Percentiles rank a stretch among this genome's conserved stretches.
These are phyloP conservation scores for Takifugu ocellatus DNA, from an alignment of 2,797 vertebrate genomes.

Conservation along the genomic window DNA sequence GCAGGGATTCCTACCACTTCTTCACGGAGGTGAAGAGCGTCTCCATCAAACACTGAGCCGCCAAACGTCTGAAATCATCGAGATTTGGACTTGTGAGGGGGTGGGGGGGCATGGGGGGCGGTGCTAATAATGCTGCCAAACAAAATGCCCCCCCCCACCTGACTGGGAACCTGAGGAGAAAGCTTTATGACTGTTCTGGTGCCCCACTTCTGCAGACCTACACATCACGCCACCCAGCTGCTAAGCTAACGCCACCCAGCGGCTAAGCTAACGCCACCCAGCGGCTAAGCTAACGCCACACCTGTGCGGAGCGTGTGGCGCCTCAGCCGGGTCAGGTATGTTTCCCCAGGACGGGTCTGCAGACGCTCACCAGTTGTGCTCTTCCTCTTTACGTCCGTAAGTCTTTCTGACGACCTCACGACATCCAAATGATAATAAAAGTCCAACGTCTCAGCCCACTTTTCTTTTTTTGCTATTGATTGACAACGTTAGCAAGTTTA, in stretches of 20 bases:
- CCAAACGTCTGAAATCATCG: too few relatives aligned
- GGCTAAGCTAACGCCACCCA: constrained; percentile 13
- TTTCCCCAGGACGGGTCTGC: background rate
- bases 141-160: background rate
- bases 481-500: too few relatives aligned
- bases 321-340: background rate
- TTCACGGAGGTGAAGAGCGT: constrained; percentile 96
- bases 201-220: constrained; percentile 4
- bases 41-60: constrained; percentile 85
- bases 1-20: constrained; percentile 91
- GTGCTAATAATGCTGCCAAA: background rate
- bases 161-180: background rate
- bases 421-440: constrained; percentile 9
- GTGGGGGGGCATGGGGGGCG: too few relatives aligned
- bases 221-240: background rate
- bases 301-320: too few relatives aligned
- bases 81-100: background rate
- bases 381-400: background rate
- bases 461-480: too few relatives aligned
- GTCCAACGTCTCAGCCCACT: background rate
- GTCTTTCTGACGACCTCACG: constrained; percentile 17
- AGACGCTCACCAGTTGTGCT: constrained; percentile 2
- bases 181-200: background rate
- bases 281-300: constrained; percentile 9
- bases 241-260: constrained; percentile 11